These are phyloP conservation scores for Pseudonaja textilis DNA, from an alignment of 2,113 vertebrate genomes.

Conservation along the genomic window DNA sequence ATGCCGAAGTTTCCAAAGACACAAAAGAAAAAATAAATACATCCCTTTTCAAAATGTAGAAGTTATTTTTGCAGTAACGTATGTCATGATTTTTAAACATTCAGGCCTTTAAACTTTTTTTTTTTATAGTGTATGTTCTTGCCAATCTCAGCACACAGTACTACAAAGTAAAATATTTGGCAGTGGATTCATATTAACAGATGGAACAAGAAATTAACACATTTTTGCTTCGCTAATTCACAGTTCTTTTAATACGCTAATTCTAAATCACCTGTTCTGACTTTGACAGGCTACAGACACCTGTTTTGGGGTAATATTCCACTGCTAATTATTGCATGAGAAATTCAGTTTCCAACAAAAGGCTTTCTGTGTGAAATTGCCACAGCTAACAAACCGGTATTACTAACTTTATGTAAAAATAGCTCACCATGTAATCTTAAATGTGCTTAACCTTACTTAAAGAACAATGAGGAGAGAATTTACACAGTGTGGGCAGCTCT, in stretches of 20 bases:
- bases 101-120: conserved; percentile 84
- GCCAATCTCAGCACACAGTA: conserved; percentile 85
- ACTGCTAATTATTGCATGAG: conserved; percentile 97
- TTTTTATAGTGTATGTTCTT: conserved; percentile 84
- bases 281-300: conserved; percentile 97
- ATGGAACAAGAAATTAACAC: conserved; percentile 99
- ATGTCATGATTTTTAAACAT: conserved; percentile 86
- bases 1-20: conserved; percentile 73
- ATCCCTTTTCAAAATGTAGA: conserved; percentile 76
- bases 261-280: conserved; percentile 90
- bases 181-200: conserved; percentile 99
- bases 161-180: conserved; percentile 95
- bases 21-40: conserved; percentile 76
- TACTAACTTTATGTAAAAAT: conserved; percentile 71
- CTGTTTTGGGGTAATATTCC: conserved; percentile 97
- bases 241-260: conserved; percentile 94
- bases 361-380: conserved; percentile 86
- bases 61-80: conserved; percentile 84
- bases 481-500: conserved; percentile 34
- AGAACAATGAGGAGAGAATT: conserved; percentile 44
- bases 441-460: conserved; percentile 64
- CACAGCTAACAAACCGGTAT: conserved; percentile 87
- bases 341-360: conserved; percentile 88
- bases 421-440: conserved; percentile 70
- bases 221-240: conserved; percentile 95